Evolutionary conservation across 2,797 vertebrate species (phyloP).

Genomic region (Meda fulgida): DNA sequence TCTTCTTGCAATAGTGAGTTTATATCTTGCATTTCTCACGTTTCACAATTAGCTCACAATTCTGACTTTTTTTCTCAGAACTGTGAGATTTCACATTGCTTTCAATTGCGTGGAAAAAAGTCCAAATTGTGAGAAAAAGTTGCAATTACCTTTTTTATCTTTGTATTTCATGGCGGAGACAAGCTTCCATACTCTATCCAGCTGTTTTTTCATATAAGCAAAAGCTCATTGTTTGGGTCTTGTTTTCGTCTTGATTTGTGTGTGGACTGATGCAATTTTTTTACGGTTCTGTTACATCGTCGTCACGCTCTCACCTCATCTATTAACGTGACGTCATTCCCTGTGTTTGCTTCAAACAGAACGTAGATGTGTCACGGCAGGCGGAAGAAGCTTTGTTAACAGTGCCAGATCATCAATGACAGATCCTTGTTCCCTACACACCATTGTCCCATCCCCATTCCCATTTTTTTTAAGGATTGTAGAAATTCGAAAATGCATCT

Average conservation of each 20-base stretch:
- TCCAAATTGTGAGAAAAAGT: background rate
- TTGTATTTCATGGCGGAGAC: background rate
- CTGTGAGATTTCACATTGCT: background rate
- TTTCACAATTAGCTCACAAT: background rate
- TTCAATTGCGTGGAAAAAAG: background rate
- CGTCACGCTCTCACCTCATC: conserved; percentile 4
- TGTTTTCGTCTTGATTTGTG: background rate
- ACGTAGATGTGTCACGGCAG: conserved; percentile 83
- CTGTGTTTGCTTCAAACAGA: conserved; percentile 77
- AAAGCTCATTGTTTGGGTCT: background rate
- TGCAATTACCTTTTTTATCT: background rate
- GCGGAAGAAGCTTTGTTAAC: conserved; percentile 84
- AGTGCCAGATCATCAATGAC: conserved; percentile 80
- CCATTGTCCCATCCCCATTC: conserved; percentile 14
- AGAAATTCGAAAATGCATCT: background rate
- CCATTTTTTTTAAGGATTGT: background rate
- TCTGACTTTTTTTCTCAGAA: background rate
- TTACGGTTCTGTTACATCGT: background rate
- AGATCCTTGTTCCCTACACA: conserved; percentile 13
- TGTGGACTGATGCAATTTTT: background rate
- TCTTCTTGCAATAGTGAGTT: too few species aligned
- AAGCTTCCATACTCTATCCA: background rate
- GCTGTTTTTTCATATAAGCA: background rate
- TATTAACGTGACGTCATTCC: conserved; percentile 52
- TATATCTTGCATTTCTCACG: too few species aligned